A percentile compares a stretch with the other conserved stretches of the same genome.
These are phyloP conservation scores for Orchestes rusci DNA, from an alignment of 2,888 invertebrate species.

Conservation along the genomic window DNA sequence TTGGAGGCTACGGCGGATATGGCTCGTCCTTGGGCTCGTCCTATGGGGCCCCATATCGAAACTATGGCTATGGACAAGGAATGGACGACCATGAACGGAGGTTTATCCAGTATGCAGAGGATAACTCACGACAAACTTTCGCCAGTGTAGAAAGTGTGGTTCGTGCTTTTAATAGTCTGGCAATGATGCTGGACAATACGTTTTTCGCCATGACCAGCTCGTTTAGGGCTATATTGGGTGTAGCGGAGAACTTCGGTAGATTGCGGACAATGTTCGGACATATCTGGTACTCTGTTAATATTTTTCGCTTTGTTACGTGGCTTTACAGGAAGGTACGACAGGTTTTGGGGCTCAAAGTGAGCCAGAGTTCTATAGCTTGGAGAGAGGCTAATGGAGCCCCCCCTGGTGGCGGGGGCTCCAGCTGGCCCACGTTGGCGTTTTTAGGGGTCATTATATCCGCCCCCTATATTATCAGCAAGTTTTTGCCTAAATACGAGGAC, in stretches of 20 bases:
- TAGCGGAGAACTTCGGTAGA: slow-evolving; percentile 90
- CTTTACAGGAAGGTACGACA: slow-evolving; percentile 68
- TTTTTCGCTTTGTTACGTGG: slow-evolving; percentile 75
- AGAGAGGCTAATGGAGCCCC: slow-evolving; percentile 31
- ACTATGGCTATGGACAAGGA: slow-evolving; percentile 18
- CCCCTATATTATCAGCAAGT: slow-evolving; percentile 84
- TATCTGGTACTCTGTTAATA: slow-evolving; percentile 79
- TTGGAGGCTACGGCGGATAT: slow-evolving; percentile 2
- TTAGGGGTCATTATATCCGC: slow-evolving; percentile 83
- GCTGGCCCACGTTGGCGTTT: slow-evolving; percentile 88
- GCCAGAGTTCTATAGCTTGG: slow-evolving; percentile 39
- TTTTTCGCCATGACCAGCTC: slow-evolving; percentile 94
- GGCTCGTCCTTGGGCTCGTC: neutral
- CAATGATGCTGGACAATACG: slow-evolving; percentile 95
- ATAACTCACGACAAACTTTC: slow-evolving; percentile 86
- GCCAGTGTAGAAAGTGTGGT: slow-evolving; percentile 83
- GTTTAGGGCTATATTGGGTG: slow-evolving; percentile 84
- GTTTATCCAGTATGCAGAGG: slow-evolving; percentile 82
- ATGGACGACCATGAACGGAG: slow-evolving; percentile 56
- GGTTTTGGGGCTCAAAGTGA: slow-evolving; percentile 54
- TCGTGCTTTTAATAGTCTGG: slow-evolving; percentile 84
- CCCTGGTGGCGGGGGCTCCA: slow-evolving; percentile 41
- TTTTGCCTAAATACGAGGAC: slow-evolving; percentile 59
- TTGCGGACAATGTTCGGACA: slow-evolving; percentile 77
- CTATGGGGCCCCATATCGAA: slow-evolving; percentile 9